Evolutionary conservation across 2,888 invertebrate genomes (phyloP).

Genomic region (Cantharis nigra): DNA sequence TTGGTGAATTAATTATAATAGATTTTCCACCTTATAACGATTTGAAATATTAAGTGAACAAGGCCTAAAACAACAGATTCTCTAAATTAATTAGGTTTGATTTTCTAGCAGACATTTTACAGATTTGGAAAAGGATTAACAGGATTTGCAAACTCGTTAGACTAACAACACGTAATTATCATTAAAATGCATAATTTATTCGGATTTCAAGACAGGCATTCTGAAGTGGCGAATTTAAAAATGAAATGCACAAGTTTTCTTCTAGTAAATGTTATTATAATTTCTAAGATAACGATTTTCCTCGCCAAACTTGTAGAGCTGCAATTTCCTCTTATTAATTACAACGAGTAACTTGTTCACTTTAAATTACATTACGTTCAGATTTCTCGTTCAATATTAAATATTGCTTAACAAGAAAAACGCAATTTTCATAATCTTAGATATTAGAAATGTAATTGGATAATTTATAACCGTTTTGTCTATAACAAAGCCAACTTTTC

Average conservation of each 20-base stretch:
- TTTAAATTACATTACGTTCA: not conserved
- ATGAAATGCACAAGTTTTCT: not conserved
- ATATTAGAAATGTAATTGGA: not conserved
- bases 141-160: not conserved
- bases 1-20: not conserved
- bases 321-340: conserved; percentile 4
- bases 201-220: not conserved
- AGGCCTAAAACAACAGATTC: conserved; percentile 1
- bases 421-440: not conserved
- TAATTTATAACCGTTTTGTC: not conserved
- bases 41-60: not conserved
- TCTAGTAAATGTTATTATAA: not conserved
- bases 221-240: not conserved
- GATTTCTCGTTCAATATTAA: not conserved
- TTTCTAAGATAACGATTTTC: not conserved
- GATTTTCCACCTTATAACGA: not conserved
- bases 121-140: not conserved
- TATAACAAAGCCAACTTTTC: not conserved
- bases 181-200: not conserved
- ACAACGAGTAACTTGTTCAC: not conserved
- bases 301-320: not conserved
- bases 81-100: not conserved
- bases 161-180: not conserved
- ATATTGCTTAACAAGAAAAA: not conserved
- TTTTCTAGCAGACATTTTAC: not conserved